Percentiles rank a stretch among this genome's conserved stretches.
Evolutionary conservation across 1,140 invertebrate genomes (phyloP).

Genomic region (Glomeris maerens): DNA sequence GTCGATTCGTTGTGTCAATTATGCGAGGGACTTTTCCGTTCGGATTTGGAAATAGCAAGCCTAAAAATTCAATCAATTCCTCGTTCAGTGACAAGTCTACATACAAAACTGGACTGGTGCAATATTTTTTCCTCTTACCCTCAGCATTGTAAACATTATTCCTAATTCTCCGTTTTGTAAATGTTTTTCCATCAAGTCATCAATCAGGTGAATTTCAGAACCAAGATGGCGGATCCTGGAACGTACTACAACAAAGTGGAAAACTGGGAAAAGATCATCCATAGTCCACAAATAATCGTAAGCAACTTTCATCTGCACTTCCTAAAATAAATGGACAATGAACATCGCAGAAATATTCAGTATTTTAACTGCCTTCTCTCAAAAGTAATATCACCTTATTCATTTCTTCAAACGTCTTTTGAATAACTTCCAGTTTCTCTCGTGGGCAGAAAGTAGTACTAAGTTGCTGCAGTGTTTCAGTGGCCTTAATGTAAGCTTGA

Average conservation of each 20-base stretch:
- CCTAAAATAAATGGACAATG: too few species aligned
- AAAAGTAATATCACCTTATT: conserved; percentile 39
- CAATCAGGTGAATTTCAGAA: conserved; percentile 68
- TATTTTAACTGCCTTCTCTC: background rate
- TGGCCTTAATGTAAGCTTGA: conserved; percentile 35
- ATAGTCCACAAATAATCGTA: conserved; percentile 56
- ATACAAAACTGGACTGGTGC: background rate
- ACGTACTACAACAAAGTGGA: conserved; percentile 67
- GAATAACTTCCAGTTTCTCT: conserved; percentile 61
- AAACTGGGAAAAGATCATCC: conserved; percentile 73
- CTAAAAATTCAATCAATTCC: background rate
- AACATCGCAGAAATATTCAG: too few species aligned
- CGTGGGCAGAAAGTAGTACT: conserved; percentile 63
- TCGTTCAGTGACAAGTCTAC: background rate
- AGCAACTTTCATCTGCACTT: conserved; percentile 37
- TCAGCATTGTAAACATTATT: conserved; percentile 69
- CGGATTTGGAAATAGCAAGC: background rate
- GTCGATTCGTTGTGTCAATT: too few species aligned
- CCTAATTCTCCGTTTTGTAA: conserved; percentile 61
- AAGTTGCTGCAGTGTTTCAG: conserved; percentile 56
- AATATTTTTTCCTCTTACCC: background rate
- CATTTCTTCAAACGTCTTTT: conserved; percentile 60
- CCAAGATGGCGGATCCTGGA: conserved; percentile 64
- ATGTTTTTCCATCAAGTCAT: conserved; percentile 62
- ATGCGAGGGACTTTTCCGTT: too few species aligned